Conservation (phyloP, 2,113 vertebrate genomes). For the Orycteropus afer region DNA sequence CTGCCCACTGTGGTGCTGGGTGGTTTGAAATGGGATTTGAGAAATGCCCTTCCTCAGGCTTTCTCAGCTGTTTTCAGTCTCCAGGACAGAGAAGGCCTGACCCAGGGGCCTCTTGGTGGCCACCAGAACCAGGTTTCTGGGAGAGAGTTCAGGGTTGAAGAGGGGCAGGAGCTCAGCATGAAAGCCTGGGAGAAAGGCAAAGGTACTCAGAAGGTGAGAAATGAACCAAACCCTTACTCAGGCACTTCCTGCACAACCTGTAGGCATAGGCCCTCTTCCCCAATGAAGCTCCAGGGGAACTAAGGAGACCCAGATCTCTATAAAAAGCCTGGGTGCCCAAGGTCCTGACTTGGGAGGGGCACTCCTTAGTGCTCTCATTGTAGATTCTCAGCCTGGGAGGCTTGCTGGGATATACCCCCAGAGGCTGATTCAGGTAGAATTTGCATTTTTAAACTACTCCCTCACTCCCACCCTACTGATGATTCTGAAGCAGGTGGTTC, state of each 20-base stretch:
- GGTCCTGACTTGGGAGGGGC: not conserved
- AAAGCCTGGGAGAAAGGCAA: constrained; percentile 85
- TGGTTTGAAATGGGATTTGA: not conserved
- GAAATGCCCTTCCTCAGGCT: not conserved
- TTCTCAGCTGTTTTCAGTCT: constrained; percentile 32
- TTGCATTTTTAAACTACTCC: not conserved
- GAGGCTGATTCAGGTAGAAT: not conserved
- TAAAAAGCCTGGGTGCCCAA: not conserved
- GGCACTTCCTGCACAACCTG: not conserved
- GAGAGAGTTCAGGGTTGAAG: constrained; percentile 92
- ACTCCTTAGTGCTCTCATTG: too few relatives aligned
- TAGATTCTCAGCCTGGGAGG: not conserved
- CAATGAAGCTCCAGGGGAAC: too few relatives aligned
- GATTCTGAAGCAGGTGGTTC: not conserved
- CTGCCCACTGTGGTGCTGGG: not conserved
- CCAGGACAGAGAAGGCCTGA: constrained; percentile 52
- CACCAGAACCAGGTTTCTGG: constrained; percentile 94
- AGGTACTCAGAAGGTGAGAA: not conserved
- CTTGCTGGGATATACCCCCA: not conserved
- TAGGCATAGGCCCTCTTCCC: not conserved
- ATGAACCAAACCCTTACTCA: not conserved
- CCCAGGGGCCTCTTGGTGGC: constrained; percentile 81
- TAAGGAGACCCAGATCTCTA: not conserved
- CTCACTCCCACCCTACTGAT: not conserved
- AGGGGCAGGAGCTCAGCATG: constrained; percentile 91